Evolutionary conservation across 2,113 vertebrate genomes (phyloP).

Genomic region (Beaufortia kweichowensis): DNA sequence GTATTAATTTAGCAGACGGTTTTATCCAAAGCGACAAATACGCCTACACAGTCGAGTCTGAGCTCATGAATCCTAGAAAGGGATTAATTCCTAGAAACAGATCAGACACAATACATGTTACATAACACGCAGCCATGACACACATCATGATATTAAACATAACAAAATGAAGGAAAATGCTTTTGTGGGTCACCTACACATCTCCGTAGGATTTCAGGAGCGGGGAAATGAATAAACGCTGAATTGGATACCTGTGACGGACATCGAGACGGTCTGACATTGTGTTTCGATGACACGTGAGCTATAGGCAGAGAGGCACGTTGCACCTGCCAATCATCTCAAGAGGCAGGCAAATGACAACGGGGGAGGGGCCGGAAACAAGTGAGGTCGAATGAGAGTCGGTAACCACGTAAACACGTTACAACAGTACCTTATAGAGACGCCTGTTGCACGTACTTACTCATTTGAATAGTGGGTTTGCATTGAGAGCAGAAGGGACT

Average conservation of each 20-base stretch:
- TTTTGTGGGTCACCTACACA: background rate
- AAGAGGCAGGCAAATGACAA: constrained; percentile 22
- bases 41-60: no score
- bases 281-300: constrained; percentile 34
- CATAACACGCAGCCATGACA: background rate
- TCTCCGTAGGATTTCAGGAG: background rate
- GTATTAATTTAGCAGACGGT: no score
- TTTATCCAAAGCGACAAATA: no score
- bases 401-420: background rate
- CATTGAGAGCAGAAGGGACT: background rate
- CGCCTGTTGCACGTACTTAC: background rate
- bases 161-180: background rate
- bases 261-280: constrained; percentile 25
- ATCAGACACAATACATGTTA: background rate
- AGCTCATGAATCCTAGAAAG: background rate
- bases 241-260: constrained; percentile 13
- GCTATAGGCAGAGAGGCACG: constrained; percentile 26
- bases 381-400: background rate
- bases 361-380: constrained; percentile 17
- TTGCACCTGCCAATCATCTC: constrained; percentile 53
- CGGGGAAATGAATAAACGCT: background rate
- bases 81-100: background rate
- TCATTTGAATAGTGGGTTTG: constrained; percentile 4
- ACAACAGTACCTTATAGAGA: background rate
- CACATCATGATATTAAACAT: background rate